Conservation (phyloP, 2,797 vertebrate species). For the Aratinga solstitialis region DNA sequence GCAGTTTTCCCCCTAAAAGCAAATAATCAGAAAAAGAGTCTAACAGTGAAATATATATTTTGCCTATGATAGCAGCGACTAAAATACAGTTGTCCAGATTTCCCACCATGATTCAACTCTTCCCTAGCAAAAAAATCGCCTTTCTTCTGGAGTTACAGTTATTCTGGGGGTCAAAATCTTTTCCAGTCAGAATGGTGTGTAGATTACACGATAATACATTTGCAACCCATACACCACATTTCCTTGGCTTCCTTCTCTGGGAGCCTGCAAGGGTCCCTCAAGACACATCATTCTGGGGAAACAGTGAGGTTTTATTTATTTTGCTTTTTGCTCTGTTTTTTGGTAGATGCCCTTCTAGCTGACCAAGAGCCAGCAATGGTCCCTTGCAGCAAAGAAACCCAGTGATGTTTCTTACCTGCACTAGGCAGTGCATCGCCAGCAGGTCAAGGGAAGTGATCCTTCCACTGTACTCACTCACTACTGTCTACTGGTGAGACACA, state of each 20-base stretch:
- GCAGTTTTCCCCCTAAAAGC: neutral
- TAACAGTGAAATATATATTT: neutral
- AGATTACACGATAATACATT: neutral
- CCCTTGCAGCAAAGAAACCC: neutral
- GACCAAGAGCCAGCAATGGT: neutral
- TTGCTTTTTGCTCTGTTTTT: neutral
- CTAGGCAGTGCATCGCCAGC: neutral
- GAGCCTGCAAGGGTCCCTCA: neutral
- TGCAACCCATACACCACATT: neutral
- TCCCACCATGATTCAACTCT: neutral
- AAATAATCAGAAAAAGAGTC: neutral
- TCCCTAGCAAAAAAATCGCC: neutral
- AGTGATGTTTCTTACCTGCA: neutral
- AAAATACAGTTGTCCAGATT: neutral
- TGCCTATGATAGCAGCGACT: neutral
- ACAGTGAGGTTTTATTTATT: fast-evolving
- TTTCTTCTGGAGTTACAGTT: neutral
- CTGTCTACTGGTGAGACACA: neutral
- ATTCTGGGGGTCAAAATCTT: neutral
- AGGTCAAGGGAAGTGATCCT: neutral
- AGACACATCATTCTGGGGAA: neutral
- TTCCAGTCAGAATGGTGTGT: neutral
- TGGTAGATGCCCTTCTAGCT: neutral
- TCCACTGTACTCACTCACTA: neutral
- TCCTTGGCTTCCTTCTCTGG: neutral